Conservation (phyloP, 1,140 invertebrate genomes). For the Aporrectodea caliginosa region DNA sequence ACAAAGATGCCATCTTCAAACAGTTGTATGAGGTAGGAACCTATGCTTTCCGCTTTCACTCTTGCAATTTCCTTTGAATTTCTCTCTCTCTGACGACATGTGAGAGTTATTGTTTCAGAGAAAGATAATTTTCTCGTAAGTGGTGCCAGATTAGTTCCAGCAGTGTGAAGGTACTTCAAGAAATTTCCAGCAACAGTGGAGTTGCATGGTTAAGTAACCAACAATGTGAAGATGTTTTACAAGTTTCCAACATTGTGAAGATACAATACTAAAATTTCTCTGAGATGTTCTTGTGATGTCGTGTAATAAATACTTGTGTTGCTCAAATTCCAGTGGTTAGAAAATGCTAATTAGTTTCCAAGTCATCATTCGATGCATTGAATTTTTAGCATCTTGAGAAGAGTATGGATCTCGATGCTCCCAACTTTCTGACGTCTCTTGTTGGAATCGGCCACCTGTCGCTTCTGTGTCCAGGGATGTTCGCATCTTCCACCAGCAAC, state of each 20-base stretch:
- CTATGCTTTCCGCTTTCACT: neutral
- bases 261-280: too few species aligned
- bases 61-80: neutral
- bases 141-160: too few species aligned
- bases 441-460: constrained; percentile 91
- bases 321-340: too few species aligned
- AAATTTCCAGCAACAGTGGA: too few species aligned
- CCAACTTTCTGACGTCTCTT: constrained; percentile 85
- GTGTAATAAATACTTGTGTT: too few species aligned
- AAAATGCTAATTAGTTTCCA: neutral
- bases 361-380: constrained; percentile 33
- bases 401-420: constrained; percentile 69
- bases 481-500: constrained; percentile 80
- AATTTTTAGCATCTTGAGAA: constrained; percentile 56
- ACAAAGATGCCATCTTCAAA: constrained; percentile 75
- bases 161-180: too few species aligned
- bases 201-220: too few species aligned
- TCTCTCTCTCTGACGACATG: neutral
- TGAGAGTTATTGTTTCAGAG: too few species aligned
- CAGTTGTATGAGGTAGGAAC: constrained; percentile 74
- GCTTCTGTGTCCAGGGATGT: constrained; percentile 77
- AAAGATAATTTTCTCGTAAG: too few species aligned
- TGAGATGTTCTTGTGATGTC: too few species aligned
- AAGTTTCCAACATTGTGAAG: too few species aligned
- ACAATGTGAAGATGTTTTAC: too few species aligned